Base-by-base conservation (phyloP, 1,140 invertebrate species). In the Nixonia krombeini region DNA sequence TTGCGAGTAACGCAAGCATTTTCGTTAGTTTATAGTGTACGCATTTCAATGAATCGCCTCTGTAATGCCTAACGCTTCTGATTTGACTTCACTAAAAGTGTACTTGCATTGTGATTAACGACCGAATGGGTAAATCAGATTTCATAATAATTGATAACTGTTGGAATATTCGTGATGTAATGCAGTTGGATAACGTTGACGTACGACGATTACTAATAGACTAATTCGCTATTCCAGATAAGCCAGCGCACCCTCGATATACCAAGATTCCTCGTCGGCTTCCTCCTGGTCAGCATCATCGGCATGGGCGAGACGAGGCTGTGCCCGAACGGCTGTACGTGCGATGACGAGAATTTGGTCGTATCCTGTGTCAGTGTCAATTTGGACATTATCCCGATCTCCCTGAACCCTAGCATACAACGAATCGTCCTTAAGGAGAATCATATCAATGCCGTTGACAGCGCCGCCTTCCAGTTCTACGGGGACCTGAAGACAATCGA, bases 301-400 rank as follows among this genome's bases (percentile, higher is more conserved):
- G 75, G 78, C 1, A 61, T 78, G 12, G 79, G 79, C 12, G 76
- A 59, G 63, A 55, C 50, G 33, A 50, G 44, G 65, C 86, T 89
- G 65, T 96, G 94, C 79, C 94, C 94, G 0, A 89, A 79, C 52
- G 91, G 90, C 45, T 96, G 94, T 80, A 89, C 86, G 75, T 96
- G 94, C 83, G 93, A 96, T 81, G 94, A 97, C 72, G 92, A 95
- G 42, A 94, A 90, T 0, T 88, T 95, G 42, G 90, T 93, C n/a
- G 95, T 96, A 0, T 89, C 91, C 40, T 96, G 95, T 80, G 89
- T 93, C 62, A 90, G 91, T 73, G 93, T 92, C 66, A 93, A 91
- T 56, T 85, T 96, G 29, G 94, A 96, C 82, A 92, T 95, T 9
- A 90, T 96, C 33, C 95, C 95, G 26, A 96, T 96, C 66, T 93